Base-by-base conservation (phyloP, 2,113 vertebrate genomes). In the Rhynchomys soricoides region DNA sequence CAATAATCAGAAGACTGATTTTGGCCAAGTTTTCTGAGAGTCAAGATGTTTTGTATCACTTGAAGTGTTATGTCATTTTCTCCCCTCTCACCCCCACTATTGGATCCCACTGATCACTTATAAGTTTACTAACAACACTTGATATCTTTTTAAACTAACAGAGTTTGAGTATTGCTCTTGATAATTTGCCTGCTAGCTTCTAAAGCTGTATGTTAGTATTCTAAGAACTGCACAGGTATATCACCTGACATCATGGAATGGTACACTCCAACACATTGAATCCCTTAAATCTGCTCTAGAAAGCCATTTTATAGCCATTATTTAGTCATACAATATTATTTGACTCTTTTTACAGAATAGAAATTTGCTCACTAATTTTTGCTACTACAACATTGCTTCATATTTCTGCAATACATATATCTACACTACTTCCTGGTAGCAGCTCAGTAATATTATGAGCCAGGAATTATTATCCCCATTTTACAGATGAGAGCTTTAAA, bases 401-500 rank as follows among this genome's bases (percentile, higher is more conserved):
- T 50, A 74, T 91, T 93, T 79, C 64, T 85, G 26, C 26, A 75
- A 52, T 66, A 15, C 2, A 87, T 95, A 93, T 70, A 55, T 87
- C 50, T 83, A 70, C 12, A 81, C 86, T 64, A 52, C 45, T 17
- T 64, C 50, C n/a, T 90, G 0, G 79, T 81, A 86, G 15, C 11
- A 87, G 45, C 21, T 86, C 83, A 75, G 71, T 40, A 81, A 68
- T 59, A 74, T 73, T 83, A 75, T 19, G 50, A 89, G 57, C 4
- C 50, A 85, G 93, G 71, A 93, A 82, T 83, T 86, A 87, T 75
- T n/a, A 83, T 87, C 62, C 94, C 71, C 94, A 87, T 87, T 96
- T 96, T 89, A 96, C 62, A 93, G 95, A 94, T 17, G 83, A 94
- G 24, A 40, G 48, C 7, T 95, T 97, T 79, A 96, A 91, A 73